Conservation (phyloP, 1,140 invertebrate species). For the Drosophila bipectinata region DNA sequence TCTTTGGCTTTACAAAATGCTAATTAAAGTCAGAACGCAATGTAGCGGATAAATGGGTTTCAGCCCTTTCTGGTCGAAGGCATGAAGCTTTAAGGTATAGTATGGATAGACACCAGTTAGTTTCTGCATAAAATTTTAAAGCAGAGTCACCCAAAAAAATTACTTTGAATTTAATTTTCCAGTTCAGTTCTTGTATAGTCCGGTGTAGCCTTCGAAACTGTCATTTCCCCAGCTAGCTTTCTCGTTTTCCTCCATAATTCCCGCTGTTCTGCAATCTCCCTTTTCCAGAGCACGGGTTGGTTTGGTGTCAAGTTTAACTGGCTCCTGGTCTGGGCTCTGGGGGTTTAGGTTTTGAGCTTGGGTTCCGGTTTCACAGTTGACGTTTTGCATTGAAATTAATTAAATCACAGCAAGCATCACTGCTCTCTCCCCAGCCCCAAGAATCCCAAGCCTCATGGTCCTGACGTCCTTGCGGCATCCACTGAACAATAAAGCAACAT, state of each 20-base stretch:
- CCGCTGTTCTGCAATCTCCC: constrained; percentile 1
- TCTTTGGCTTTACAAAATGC: constrained; percentile 53
- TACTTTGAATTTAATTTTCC: constrained; percentile 82
- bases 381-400: constrained; percentile 83
- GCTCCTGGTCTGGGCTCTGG: constrained; percentile 26
- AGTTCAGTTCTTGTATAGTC: constrained; percentile 63
- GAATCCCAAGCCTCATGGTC: constrained; percentile 6
- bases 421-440: constrained; percentile 19
- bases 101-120: constrained; percentile 30
- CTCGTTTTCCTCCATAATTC: background rate
- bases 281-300: constrained; percentile 25
- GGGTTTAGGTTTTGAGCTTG: constrained; percentile 50
- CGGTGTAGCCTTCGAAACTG: constrained; percentile 22
- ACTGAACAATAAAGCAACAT: constrained; percentile 51
- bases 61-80: constrained; percentile 26
- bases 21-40: constrained; percentile 79
- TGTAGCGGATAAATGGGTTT: constrained; percentile 77
- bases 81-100: constrained; percentile 58
- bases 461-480: constrained; percentile 35
- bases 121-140: constrained; percentile 63
- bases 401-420: constrained; percentile 74
- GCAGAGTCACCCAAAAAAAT: constrained; percentile 70
- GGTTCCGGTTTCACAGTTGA: constrained; percentile 80
- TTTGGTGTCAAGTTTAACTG: constrained; percentile 68
- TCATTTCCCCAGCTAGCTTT: constrained; percentile 13